Evolutionary conservation across 2,888 invertebrate species (phyloP).

Genomic region (Pandemis cinnamomeana): DNA sequence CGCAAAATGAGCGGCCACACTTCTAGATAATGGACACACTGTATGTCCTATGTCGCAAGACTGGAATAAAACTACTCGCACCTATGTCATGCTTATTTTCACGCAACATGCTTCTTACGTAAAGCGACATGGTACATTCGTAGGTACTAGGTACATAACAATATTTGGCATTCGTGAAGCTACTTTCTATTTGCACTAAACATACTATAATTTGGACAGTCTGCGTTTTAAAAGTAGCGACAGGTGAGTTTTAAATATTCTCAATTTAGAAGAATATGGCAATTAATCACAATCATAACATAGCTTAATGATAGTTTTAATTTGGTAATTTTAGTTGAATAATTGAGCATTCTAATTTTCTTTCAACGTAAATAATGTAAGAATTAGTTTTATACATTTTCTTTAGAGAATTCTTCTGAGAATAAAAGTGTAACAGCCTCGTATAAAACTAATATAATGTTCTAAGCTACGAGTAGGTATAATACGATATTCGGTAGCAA

Average conservation of each 20-base stretch:
- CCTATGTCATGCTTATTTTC: background rate
- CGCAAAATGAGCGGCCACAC: too few species aligned
- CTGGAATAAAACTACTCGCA: background rate
- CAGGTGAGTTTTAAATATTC: background rate
- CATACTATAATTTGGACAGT: background rate
- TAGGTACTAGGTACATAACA: background rate
- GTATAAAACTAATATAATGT: background rate
- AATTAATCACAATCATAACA: too few species aligned
- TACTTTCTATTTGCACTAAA: background rate
- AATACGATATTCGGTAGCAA: conserved; percentile 16
- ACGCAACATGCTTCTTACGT: conserved; percentile 1
- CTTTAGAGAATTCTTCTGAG: background rate
- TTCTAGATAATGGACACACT: too few species aligned
- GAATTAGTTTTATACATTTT: background rate
- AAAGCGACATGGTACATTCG: background rate
- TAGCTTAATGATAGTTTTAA: too few species aligned
- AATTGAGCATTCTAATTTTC: too few species aligned
- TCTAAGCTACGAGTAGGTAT: background rate
- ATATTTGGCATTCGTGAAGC: background rate
- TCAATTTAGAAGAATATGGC: background rate
- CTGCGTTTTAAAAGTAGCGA: background rate
- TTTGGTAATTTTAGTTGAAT: too few species aligned
- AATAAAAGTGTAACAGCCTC: background rate
- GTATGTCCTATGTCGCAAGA: background rate
- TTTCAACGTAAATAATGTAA: too few species aligned